A percentile compares a stretch with the other conserved stretches of the same genome.
These are phyloP conservation scores for Azemiops feae DNA, from an alignment of 2,113 vertebrate genomes.

Conservation along the genomic window DNA sequence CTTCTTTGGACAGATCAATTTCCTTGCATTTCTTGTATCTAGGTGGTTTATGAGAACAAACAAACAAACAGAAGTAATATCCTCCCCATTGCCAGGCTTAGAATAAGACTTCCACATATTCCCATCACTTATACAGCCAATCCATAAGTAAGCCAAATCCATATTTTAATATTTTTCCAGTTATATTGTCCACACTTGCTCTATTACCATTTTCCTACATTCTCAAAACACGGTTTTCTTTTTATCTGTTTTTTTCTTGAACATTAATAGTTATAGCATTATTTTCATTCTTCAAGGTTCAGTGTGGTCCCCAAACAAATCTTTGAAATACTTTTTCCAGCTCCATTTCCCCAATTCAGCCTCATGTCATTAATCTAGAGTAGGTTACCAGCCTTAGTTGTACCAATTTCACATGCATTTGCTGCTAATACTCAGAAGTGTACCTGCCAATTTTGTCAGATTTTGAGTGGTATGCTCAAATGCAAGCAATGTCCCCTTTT, in stretches of 20 bases:
- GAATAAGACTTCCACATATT: neutral
- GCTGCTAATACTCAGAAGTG: neutral
- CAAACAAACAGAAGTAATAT: neutral
- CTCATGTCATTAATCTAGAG: neutral
- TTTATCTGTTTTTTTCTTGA: neutral
- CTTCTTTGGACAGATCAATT: neutral
- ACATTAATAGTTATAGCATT: neutral
- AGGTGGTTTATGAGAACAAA: neutral
- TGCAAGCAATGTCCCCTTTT: neutral
- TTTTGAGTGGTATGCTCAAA: neutral
- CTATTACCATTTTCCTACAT: neutral
- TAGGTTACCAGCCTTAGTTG: neutral
- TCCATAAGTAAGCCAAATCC: neutral
- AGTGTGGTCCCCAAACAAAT: neutral
- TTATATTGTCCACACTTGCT: neutral
- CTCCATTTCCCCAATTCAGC: neutral
- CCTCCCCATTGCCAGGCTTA: neutral
- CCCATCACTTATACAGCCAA: neutral
- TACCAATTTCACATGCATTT: neutral
- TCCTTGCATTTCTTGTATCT: neutral
- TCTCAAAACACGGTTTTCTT: neutral
- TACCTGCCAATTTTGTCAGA: neutral
- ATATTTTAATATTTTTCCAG: neutral
- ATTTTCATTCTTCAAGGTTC: neutral
- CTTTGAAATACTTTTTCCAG: neutral